These are phyloP conservation scores for Allobates femoralis DNA, from an alignment of 2,797 vertebrate species.

Conservation along the genomic window DNA sequence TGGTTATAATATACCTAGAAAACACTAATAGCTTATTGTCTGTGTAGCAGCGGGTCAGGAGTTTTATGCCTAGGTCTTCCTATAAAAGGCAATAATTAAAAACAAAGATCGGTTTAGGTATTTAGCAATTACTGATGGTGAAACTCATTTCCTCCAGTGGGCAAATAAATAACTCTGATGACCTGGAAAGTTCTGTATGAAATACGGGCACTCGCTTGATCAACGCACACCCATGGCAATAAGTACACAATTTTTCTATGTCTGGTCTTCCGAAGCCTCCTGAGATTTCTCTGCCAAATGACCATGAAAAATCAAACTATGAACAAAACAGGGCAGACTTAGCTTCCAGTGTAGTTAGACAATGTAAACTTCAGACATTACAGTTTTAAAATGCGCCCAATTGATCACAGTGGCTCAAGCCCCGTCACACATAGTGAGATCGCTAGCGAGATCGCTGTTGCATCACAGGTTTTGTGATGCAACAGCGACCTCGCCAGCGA, in stretches of 20 bases:
- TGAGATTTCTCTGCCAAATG: neutral
- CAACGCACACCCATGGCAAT: constrained; percentile 12
- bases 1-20: constrained; percentile 21
- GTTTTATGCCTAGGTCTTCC: constrained; percentile 42
- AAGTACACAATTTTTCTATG: neutral
- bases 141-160: constrained; percentile 55
- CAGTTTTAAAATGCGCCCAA: no score
- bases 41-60: constrained; percentile 29
- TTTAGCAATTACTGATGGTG: constrained; percentile 50
- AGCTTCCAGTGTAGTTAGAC: no score
- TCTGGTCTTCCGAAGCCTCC: neutral
- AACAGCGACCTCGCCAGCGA: no score
- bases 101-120: constrained; percentile 7
- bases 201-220: constrained; percentile 34
- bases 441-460: no score
- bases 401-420: no score
- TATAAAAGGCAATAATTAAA: constrained; percentile 43
- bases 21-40: constrained; percentile 36
- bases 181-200: constrained; percentile 30
- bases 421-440: no score
- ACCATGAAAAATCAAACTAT: neutral
- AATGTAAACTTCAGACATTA: no score
- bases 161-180: constrained; percentile 61
- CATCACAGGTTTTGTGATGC: no score
- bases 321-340: neutral